Conservation (phyloP, 1,140 invertebrate genomes). For the Cotesia glomerata region DNA sequence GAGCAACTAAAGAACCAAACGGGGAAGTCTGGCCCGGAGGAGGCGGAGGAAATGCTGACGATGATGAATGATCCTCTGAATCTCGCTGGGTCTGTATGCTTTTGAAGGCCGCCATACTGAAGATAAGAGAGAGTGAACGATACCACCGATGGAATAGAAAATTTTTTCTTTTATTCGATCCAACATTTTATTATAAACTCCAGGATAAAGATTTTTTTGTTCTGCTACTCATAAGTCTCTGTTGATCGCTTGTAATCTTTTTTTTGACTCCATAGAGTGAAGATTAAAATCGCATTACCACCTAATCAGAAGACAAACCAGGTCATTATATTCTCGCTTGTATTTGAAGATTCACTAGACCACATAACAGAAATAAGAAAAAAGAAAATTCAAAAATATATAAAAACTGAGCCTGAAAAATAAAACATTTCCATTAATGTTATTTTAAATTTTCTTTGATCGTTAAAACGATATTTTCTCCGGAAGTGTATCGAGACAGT, state of each 20-base stretch:
- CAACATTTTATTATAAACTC: background rate
- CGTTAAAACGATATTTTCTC: no score
- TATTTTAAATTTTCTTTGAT: no score
- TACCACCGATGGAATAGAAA: conserved; percentile 1
- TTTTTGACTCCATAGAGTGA: background rate
- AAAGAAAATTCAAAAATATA: no score
- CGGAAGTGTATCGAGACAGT: no score
- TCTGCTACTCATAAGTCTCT: background rate
- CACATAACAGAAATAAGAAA: no score
- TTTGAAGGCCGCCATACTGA: conserved; percentile 42
- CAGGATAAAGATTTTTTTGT: background rate
- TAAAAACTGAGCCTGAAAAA: no score
- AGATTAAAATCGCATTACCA: background rate
- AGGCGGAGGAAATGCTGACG: conserved; percentile 51
- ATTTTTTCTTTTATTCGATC: no score
- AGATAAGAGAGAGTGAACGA: conserved; percentile 11
- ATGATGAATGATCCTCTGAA: conserved; percentile 58
- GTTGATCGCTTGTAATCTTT: background rate
- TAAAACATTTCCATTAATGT: no score
- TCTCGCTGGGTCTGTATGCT: conserved; percentile 48
- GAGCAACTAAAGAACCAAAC: conserved; percentile 31
- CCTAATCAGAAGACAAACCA: no score
- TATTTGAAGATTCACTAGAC: no score
- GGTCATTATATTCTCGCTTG: no score
- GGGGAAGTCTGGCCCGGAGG: conserved; percentile 32